Conservation (phyloP, 2,888 invertebrate species). For the Drepanosiphum platanoidis region DNA sequence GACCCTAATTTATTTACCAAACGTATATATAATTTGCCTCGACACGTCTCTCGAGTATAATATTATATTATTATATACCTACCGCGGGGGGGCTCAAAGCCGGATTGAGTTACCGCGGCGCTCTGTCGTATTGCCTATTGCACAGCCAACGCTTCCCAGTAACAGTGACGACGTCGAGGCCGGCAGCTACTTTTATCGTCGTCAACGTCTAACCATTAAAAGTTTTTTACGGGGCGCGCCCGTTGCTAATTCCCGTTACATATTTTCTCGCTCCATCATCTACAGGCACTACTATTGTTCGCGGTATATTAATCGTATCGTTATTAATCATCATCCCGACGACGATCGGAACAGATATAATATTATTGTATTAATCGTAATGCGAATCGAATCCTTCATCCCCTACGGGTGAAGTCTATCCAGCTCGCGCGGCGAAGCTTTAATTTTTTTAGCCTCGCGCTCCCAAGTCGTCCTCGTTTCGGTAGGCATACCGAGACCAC, state of each 20-base stretch:
- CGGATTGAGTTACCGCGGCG: conserved; percentile 26
- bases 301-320: background rate
- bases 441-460: too few relatives aligned
- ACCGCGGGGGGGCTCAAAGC: conserved; percentile 8
- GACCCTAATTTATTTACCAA: conserved; percentile 35
- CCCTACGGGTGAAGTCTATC: too few relatives aligned
- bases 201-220: conserved; percentile 14
- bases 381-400: background rate
- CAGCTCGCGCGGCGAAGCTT: too few relatives aligned
- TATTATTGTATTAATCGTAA: background rate
- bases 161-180: too few relatives aligned
- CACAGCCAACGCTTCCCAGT: background rate
- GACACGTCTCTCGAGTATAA: conserved; percentile 16
- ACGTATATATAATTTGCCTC: conserved; percentile 15
- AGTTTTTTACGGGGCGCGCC: background rate
- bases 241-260: background rate
- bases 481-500: too few relatives aligned
- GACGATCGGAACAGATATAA: background rate
- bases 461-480: too few relatives aligned
- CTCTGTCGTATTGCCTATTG: too few relatives aligned
- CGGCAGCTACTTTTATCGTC: conserved; percentile 15
- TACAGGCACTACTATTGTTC: background rate
- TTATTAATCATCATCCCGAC: background rate
- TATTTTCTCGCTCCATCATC: background rate
- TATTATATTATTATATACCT: background rate